These are phyloP conservation scores for Penelope pileata DNA, from an alignment of 2,113 vertebrate genomes.

Conservation along the genomic window DNA sequence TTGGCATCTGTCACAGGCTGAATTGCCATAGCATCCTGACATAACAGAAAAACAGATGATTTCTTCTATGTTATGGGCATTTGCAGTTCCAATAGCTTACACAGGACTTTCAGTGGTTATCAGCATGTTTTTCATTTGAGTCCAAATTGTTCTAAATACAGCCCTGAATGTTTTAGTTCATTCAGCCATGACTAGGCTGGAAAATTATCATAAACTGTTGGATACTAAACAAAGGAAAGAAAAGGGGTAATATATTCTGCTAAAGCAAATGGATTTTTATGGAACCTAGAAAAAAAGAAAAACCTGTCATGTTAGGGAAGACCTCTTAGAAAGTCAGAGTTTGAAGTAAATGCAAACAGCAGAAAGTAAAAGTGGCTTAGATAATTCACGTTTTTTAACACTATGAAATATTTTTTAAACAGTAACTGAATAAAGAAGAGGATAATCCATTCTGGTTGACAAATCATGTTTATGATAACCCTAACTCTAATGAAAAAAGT, in stretches of 20 bases:
- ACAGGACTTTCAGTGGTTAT: background rate
- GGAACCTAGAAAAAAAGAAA: background rate
- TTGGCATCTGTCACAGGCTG: background rate
- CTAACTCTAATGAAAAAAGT: background rate
- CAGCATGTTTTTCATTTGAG: background rate
- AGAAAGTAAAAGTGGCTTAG: background rate
- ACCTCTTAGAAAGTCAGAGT: background rate
- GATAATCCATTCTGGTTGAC: background rate
- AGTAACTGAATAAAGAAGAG: background rate
- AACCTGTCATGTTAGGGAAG: background rate
- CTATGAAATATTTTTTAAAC: background rate
- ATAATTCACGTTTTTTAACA: background rate
- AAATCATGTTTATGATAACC: background rate
- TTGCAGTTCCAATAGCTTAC: background rate
- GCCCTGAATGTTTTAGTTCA: constrained; percentile 10
- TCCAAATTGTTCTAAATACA: constrained; percentile 24
- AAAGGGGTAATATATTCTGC: background rate
- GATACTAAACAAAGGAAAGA: constrained; percentile 9
- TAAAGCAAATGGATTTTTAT: constrained; percentile 46
- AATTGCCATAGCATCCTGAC: background rate
- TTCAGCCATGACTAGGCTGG: background rate
- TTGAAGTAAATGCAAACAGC: background rate
- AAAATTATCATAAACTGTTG: constrained; percentile 12
- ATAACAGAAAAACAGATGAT: background rate
- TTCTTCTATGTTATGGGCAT: background rate